Conservation (phyloP, 2,888 invertebrate species). For the Drosophila pseudotalamancana region DNA sequence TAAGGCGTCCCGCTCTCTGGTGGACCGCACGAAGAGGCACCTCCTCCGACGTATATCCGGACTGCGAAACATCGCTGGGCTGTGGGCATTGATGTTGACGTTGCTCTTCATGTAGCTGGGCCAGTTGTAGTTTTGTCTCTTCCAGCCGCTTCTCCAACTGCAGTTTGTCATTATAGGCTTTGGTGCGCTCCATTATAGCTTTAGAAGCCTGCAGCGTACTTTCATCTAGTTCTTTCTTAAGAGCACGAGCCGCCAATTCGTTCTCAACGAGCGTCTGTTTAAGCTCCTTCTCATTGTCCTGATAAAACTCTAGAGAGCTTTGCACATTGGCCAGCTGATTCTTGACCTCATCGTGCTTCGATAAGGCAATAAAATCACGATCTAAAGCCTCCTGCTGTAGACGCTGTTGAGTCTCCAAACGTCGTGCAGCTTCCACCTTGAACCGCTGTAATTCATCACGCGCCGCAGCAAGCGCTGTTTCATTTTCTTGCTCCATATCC, state of each 20-base stretch:
- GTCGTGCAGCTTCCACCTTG: slow-evolving; percentile 56
- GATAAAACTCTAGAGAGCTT: slow-evolving; percentile 81
- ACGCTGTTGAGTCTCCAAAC: slow-evolving; percentile 72
- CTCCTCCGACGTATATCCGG: slow-evolving; percentile 85
- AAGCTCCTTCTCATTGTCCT: slow-evolving; percentile 84
- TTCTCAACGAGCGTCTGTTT: slow-evolving; percentile 81
- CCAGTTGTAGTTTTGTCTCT: slow-evolving; percentile 68
- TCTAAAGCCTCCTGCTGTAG: slow-evolving; percentile 85
- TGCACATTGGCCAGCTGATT: slow-evolving; percentile 85
- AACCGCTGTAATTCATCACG: slow-evolving; percentile 61
- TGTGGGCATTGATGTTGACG: slow-evolving; percentile 70
- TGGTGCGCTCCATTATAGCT: slow-evolving; percentile 89
- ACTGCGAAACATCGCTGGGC: slow-evolving; percentile 82
- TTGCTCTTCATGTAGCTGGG: slow-evolving; percentile 63
- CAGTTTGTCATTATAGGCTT: slow-evolving; percentile 89
- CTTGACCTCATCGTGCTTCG: slow-evolving; percentile 86
- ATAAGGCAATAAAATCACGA: slow-evolving; percentile 86
- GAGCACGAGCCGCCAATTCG: slow-evolving; percentile 85
- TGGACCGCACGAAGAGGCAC: slow-evolving; percentile 67
- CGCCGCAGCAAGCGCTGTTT: slow-evolving; percentile 74
- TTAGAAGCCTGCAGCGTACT: slow-evolving; percentile 90
- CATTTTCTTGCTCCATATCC: slow-evolving; percentile 71
- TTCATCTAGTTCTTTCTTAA: slow-evolving; percentile 89
- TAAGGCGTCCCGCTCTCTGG: slow-evolving; percentile 68
- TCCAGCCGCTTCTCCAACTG: slow-evolving; percentile 86